Conservation (phyloP, 2,113 vertebrate genomes). For the Malurus alboscapulatus region DNA sequence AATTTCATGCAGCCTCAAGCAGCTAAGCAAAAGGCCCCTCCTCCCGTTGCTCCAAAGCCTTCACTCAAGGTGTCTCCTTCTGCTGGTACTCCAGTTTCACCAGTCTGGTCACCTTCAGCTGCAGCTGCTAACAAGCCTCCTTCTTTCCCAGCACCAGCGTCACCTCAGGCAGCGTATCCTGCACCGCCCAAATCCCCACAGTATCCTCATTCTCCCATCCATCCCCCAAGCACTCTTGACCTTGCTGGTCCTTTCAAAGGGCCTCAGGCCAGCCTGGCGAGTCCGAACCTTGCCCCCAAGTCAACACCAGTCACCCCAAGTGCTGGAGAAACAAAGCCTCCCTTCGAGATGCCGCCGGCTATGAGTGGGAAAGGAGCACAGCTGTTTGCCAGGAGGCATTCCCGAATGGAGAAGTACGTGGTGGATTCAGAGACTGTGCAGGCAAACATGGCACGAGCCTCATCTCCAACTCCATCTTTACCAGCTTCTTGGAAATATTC, state of each 20-base stretch:
- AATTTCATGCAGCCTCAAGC: constrained; percentile 90
- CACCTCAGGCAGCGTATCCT: constrained; percentile 70
- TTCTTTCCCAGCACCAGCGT: constrained; percentile 78
- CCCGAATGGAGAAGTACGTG: constrained; percentile 96
- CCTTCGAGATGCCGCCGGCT: constrained; percentile 84
- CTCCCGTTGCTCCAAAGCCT: constrained; percentile 95
- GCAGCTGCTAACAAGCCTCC: constrained; percentile 73
- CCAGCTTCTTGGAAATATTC: constrained; percentile 94
- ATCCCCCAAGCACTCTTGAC: constrained; percentile 69
- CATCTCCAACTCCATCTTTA: constrained; percentile 89
- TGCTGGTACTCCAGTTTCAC: constrained; percentile 76
- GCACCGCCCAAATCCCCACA: constrained; percentile 69
- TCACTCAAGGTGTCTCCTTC: constrained; percentile 74
- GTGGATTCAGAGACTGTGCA: constrained; percentile 94
- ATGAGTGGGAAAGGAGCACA: constrained; percentile 92
- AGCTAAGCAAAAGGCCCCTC: constrained; percentile 88
- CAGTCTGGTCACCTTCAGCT: constrained; percentile 82
- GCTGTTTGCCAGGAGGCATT: constrained; percentile 94
- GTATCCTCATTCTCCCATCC: constrained; percentile 72
- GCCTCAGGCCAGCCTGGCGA: constrained; percentile 73
- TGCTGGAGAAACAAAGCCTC: constrained; percentile 71
- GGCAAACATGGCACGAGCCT: constrained; percentile 82
- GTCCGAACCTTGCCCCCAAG: constrained; percentile 73
- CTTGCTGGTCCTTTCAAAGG: constrained; percentile 76
- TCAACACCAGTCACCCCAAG: constrained; percentile 72